Conservation (phyloP, 1,140 invertebrate genomes). For the Bombus soroeensis region DNA sequence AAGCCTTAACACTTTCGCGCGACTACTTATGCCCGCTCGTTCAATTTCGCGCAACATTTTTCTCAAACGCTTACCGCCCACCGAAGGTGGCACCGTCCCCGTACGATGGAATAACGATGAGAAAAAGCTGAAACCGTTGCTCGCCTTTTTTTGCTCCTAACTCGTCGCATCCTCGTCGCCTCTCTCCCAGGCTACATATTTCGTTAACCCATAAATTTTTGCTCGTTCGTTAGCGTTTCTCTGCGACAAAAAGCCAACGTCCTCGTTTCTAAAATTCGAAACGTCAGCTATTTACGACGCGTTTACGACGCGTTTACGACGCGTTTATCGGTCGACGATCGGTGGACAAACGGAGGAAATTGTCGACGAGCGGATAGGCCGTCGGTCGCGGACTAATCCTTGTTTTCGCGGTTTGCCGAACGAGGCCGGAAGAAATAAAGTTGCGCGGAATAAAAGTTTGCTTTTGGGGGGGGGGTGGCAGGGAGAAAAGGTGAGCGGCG, state of each 20-base stretch:
- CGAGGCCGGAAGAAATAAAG: constrained; percentile 20
- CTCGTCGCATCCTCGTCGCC: not conserved
- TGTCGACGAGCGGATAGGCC: not conserved
- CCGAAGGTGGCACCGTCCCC: too few relatives aligned
- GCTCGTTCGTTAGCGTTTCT: not conserved
- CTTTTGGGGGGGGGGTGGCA: not conserved
- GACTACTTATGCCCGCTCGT: not conserved
- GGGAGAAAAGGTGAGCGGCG: too few relatives aligned
- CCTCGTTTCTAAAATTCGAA: not conserved
- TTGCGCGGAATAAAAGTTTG: constrained; percentile 37
- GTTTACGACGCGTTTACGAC: not conserved
- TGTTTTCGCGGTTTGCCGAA: constrained; percentile 20
- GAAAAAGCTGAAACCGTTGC: not conserved
- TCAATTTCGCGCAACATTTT: not conserved
- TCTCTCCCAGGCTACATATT: not conserved
- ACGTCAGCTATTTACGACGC: not conserved
- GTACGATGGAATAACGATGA: too few relatives aligned
- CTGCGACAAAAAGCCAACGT: not conserved
- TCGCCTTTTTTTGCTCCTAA: not conserved
- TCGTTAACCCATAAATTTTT: not conserved
- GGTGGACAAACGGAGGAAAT: not conserved
- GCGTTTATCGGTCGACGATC: not conserved
- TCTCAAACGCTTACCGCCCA: too few relatives aligned
- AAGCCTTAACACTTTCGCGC: not conserved
- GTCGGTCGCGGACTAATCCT: not conserved